Evolutionary conservation across 2,888 invertebrate species (phyloP), one percentile per base, ranked within the genome.

Genomic region (Tanytarsus gracilentus): DNA sequence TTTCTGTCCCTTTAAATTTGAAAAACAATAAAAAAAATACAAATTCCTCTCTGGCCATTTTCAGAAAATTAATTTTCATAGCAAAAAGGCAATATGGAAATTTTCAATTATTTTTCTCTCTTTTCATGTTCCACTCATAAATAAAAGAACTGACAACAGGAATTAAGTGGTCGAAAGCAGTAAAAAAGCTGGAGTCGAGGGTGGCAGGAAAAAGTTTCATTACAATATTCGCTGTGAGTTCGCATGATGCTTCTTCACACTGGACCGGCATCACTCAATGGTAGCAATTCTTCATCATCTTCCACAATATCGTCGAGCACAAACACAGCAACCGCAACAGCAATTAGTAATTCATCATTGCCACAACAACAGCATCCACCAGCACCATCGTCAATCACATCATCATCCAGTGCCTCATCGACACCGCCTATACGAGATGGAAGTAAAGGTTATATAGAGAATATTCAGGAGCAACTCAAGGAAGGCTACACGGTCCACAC

Each of bases 401-500:
- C 58, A 58, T 58, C 58, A n/a, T 58, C 58, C 27, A 36, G 36
- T 30, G 33, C 36, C 33, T 40, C 58, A 40, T 58, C 58, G 26
- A 36, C 58, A 23, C 33, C 58, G 25, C 58, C 58, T 21, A 36
- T 36, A 7, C 33, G 26, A 8, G 16, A 44, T 70, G 67, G 67
- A 64, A 67, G 70, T 63, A 71, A 68, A 65, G 68, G 69, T 61
- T 69, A 72, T 63, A 67, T 83, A 69, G 80, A 81, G 68, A 75
- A 75, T 63, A 70, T 83, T 51, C 82, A 82, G 66, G 76, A 76
- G 11, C 79, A 78, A 66, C 72, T 85, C 63, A 83, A 83, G 69
- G 79, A 82, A 63, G 86, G 86, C 62, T 88, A 87, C 86, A 87
- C 85, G 14, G 84, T 83, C n/a, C 87, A 88, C 71, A 78, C 81